Percentiles rank a stretch among this genome's conserved stretches.
phyloP scores from a whole-genome alignment of 1,140 invertebrate species.

The Euwallacea similis region DNA sequence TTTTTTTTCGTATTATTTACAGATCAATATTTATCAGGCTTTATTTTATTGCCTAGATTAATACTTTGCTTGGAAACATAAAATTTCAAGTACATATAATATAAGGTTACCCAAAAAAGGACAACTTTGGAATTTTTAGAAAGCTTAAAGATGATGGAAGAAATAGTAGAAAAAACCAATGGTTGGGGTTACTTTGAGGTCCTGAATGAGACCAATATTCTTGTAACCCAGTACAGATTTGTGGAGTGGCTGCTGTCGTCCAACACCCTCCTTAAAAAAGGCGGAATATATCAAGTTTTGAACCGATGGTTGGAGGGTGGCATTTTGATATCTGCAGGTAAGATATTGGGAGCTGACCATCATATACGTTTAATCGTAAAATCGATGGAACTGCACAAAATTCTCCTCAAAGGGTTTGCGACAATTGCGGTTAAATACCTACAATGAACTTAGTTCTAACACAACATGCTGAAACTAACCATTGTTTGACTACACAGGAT shows the following conservation, averaged over 20 bases:
- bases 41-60: background rate
- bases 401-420: background rate
- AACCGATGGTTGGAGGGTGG: constrained; percentile 77
- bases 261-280: constrained; percentile 73
- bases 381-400: background rate
- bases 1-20: no score
- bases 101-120: background rate
- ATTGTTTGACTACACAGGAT: background rate
- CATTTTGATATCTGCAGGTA: constrained; percentile 67
- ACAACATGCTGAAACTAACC: background rate
- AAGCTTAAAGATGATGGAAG: constrained; percentile 24
- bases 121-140: constrained; percentile 31
- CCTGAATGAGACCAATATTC: constrained; percentile 11
- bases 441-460: background rate
- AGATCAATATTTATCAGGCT: no score
- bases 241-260: constrained; percentile 65
- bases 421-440: background rate
- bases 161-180: constrained; percentile 33
- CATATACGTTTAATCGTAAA: background rate
- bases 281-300: constrained; percentile 70
- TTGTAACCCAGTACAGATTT: constrained; percentile 41
- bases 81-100: background rate
- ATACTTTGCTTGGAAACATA: background rate
- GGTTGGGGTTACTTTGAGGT: constrained; percentile 4
- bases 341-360: background rate